These are phyloP conservation scores for Mesoligia furuncula DNA, from an alignment of 2,888 invertebrate species.

Conservation along the genomic window DNA sequence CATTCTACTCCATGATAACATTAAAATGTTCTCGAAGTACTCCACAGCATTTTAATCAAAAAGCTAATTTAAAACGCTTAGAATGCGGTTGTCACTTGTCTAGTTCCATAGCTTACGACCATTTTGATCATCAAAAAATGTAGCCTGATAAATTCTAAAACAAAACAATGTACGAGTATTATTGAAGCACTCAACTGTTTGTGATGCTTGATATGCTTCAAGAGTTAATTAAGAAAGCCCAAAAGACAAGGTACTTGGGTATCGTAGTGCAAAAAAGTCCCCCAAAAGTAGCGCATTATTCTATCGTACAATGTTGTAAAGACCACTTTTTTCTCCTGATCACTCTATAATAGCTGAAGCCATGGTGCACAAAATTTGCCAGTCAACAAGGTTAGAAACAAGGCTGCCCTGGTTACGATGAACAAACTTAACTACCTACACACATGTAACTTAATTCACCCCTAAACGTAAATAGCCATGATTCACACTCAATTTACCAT, in stretches of 20 bases:
- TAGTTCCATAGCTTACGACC: too few species aligned
- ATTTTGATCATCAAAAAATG: neutral
- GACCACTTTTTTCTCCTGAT: neutral
- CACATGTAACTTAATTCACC: slow-evolving; percentile 1
- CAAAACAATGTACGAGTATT: too few species aligned
- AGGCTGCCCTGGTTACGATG: neutral
- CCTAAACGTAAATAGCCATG: slow-evolving; percentile 7
- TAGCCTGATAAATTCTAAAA: neutral
- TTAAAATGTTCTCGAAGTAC: too few species aligned
- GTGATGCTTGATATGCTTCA: neutral
- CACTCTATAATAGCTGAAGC: too few species aligned
- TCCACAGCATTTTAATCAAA: too few species aligned
- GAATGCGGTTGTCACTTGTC: neutral
- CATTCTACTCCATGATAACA: too few species aligned
- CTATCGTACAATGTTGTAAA: neutral
- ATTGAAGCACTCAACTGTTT: neutral
- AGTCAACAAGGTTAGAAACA: slow-evolving; percentile 11
- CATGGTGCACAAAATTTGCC: neutral
- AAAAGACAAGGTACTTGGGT: neutral
- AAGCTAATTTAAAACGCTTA: neutral
- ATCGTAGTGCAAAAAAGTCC: too few species aligned
- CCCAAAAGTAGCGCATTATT: neutral
- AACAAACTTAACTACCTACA: neutral
- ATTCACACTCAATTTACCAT: slow-evolving; percentile 47
- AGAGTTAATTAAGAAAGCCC: too few species aligned